phyloP scores from a whole-genome alignment of 2,888 invertebrate species.

The Dilophus febrilis region DNA sequence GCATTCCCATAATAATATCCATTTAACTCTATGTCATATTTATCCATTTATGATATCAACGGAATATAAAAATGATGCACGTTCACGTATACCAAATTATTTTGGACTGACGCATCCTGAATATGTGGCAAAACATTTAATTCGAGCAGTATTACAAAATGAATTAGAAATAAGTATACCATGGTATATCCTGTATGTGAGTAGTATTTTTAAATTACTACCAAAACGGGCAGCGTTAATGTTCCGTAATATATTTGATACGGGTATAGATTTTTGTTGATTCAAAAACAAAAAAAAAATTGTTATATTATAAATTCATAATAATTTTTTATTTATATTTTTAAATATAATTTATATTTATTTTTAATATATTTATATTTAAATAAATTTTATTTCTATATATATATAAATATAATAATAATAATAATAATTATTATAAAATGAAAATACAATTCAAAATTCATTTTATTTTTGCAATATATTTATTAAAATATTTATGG shows the following conservation, averaged over 20 bases:
- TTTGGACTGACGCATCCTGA: slow-evolving; percentile 43
- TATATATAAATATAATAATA: too few species aligned
- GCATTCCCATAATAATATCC: slow-evolving; percentile 31
- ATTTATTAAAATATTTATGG: too few species aligned
- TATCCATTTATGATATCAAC: slow-evolving; percentile 44
- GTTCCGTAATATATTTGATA: slow-evolving; percentile 42
- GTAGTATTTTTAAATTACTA: slow-evolving; percentile 38
- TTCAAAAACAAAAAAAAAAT: too few species aligned
- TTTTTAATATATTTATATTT: too few species aligned
- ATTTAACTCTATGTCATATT: slow-evolving; percentile 41
- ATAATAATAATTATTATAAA: too few species aligned
- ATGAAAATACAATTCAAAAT: too few species aligned
- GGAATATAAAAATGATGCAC: slow-evolving; percentile 36
- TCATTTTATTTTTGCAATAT: too few species aligned
- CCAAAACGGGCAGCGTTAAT: slow-evolving; percentile 42
- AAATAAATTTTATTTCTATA: too few species aligned
- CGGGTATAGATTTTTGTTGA: slow-evolving; percentile 45
- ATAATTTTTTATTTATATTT: too few species aligned
- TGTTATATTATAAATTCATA: too few species aligned
- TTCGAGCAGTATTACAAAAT: slow-evolving; percentile 44
- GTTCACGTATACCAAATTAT: slow-evolving; percentile 43
- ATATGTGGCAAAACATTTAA: slow-evolving; percentile 38
- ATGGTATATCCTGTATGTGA: slow-evolving; percentile 38
- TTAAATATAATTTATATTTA: too few species aligned
- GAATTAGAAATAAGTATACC: slow-evolving; percentile 46